Conservation (phyloP, 2,888 invertebrate species). For the Drosophila cognata region DNA sequence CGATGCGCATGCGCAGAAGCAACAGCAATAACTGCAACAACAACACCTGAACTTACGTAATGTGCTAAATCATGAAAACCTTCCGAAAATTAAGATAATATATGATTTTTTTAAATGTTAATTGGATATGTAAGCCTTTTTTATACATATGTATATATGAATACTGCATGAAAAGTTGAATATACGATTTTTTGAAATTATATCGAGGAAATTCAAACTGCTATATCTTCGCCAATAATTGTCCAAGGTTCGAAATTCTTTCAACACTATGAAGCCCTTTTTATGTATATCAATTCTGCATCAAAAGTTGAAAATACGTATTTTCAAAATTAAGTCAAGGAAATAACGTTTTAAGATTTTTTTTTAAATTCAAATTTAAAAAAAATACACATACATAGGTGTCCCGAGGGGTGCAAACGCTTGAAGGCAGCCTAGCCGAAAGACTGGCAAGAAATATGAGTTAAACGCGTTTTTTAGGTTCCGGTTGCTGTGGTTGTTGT, state of each 20-base stretch:
- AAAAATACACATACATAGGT: conserved; percentile 45
- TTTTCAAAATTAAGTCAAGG: background rate
- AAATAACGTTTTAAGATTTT: background rate
- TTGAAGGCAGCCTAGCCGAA: conserved; percentile 37
- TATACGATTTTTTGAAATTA: background rate
- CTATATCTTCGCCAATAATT: background rate
- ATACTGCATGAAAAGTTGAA: background rate
- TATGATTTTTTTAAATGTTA: conserved; percentile 49
- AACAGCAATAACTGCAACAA: conserved; percentile 26
- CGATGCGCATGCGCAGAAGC: conserved; percentile 54
- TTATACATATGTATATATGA: no score
- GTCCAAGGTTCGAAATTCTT: no score
- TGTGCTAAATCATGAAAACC: conserved; percentile 54
- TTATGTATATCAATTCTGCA: background rate
- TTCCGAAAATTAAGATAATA: conserved; percentile 66
- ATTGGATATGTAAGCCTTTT: conserved; percentile 15
- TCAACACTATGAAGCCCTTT: no score
- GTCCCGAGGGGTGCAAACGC: conserved; percentile 4
- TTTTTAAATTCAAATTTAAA: background rate
- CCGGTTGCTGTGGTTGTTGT: conserved; percentile 34
- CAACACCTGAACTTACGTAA: conserved; percentile 61
- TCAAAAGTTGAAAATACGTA: background rate
- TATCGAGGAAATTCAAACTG: background rate
- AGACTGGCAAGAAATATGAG: conserved; percentile 75
- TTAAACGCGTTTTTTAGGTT: conserved; percentile 75